Conservation (phyloP, 2,888 invertebrate species). For the Brassicogethes aeneus region DNA sequence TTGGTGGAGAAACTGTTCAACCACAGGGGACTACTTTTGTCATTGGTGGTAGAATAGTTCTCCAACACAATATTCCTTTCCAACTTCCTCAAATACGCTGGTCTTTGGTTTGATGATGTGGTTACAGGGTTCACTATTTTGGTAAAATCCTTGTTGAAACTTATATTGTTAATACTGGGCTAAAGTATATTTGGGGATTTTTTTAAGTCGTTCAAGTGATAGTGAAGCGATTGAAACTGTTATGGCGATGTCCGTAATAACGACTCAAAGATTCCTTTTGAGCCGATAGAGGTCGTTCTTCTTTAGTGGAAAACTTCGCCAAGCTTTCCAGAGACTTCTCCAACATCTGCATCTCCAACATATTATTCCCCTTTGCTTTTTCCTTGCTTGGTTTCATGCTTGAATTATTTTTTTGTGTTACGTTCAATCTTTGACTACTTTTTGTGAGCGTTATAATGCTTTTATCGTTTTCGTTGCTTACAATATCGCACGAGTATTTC, state of each 20-base stretch:
- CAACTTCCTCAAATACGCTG: constrained; percentile 30
- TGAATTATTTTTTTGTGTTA: constrained; percentile 16
- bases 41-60: constrained; percentile 28
- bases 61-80: constrained; percentile 25
- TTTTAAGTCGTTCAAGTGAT: background rate
- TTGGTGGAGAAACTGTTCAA: constrained; percentile 17
- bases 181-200: constrained; percentile 18
- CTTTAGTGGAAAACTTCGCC: constrained; percentile 20
- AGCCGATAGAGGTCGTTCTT: constrained; percentile 5
- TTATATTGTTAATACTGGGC: constrained; percentile 37
- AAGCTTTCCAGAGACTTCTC: constrained; percentile 30
- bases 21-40: constrained; percentile 26
- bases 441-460: constrained; percentile 22
- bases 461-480: constrained; percentile 14
- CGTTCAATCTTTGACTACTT: constrained; percentile 21
- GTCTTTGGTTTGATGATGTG: constrained; percentile 22
- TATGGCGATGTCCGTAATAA: constrained; percentile 7
- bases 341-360: constrained; percentile 27
- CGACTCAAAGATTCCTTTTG: constrained; percentile 12
- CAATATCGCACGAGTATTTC: constrained; percentile 29
- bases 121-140: constrained; percentile 33
- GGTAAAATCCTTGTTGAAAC: constrained; percentile 28
- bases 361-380: constrained; percentile 9
- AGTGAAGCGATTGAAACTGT: constrained; percentile 16
- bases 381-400: constrained; percentile 6